Evolutionary conservation across 2,113 vertebrate genomes (phyloP).

Genomic region (Varanus komodoensis): DNA sequence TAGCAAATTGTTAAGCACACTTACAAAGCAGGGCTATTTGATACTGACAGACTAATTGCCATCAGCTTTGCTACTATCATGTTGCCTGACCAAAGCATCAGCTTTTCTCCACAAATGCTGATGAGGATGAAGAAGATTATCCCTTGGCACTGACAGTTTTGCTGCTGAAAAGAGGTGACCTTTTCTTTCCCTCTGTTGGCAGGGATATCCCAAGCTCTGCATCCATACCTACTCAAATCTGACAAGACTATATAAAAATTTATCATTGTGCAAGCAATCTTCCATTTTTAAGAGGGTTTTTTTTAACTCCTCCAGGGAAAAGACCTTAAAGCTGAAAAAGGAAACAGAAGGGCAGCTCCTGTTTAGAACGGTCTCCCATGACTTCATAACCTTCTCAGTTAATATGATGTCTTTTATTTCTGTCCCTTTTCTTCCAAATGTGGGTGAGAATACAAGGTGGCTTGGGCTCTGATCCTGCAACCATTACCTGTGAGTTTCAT

Average conservation of each 20-base stretch:
- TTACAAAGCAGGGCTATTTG: conserved; percentile 45
- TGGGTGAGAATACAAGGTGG: background rate
- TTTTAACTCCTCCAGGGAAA: background rate
- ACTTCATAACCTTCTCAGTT: background rate
- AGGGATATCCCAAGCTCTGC: conserved; percentile 41
- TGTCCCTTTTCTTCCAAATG: background rate
- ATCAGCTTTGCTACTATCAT: conserved; percentile 25
- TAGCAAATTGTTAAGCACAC: conserved; percentile 9
- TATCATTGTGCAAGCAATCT: conserved; percentile 20
- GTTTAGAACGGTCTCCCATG: background rate
- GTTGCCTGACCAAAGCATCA: conserved; percentile 48
- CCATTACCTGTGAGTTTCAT: background rate
- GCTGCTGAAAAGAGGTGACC: conserved; percentile 47
- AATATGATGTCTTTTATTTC: background rate
- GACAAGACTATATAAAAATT: conserved; percentile 1
- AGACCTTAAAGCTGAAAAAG: background rate
- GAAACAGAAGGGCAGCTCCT: background rate
- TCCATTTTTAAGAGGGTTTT: background rate
- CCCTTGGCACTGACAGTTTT: conserved; percentile 55
- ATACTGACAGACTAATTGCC: conserved; percentile 56
- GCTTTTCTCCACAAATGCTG: conserved; percentile 52
- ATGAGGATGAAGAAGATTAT: conserved; percentile 57
- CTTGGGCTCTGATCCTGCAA: background rate
- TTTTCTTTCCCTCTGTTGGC: conserved; percentile 35
- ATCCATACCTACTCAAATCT: conserved; percentile 52